These are phyloP conservation scores for Epinephelus cyanopodus DNA, from an alignment of 2,113 vertebrate species.

Conservation along the genomic window DNA sequence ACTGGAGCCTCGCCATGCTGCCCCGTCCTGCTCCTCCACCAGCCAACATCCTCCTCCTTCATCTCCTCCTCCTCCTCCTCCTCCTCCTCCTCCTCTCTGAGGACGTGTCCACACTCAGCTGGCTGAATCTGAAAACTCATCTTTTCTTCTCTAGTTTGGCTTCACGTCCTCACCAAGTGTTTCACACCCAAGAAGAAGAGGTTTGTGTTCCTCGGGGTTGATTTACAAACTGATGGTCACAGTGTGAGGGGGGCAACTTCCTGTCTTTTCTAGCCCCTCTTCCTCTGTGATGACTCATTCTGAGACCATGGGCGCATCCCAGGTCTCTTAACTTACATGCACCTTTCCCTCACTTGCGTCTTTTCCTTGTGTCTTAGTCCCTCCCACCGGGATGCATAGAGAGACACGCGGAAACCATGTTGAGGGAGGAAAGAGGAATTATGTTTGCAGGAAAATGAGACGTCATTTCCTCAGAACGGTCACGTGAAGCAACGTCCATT, in stretches of 20 bases:
- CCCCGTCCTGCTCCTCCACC: constrained; percentile 69
- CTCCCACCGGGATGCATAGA: too few relatives aligned
- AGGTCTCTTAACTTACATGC: too few relatives aligned
- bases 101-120: constrained; percentile 25
- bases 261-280: neutral
- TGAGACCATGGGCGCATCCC: too few relatives aligned
- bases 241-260: neutral
- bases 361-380: too few relatives aligned
- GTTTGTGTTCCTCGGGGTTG: neutral
- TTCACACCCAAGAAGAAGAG: neutral
- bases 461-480: too few relatives aligned
- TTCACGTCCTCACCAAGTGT: neutral
- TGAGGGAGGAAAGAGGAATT: too few relatives aligned
- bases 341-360: too few relatives aligned
- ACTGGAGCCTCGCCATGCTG: constrained; percentile 93
- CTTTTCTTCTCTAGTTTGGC: neutral
- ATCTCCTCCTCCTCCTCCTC: constrained; percentile 15
- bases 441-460: too few relatives aligned
- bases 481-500: too few relatives aligned
- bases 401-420: too few relatives aligned
- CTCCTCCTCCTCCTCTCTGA: constrained; percentile 7
- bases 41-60: constrained; percentile 56
- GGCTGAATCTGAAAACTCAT: constrained; percentile 25
- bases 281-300: neutral
- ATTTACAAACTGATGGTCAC: neutral